Evolutionary conservation across 2,113 vertebrate species (phyloP), one percentile per base, ranked within the genome.

Genomic region (Sinosuthora webbiana): DNA sequence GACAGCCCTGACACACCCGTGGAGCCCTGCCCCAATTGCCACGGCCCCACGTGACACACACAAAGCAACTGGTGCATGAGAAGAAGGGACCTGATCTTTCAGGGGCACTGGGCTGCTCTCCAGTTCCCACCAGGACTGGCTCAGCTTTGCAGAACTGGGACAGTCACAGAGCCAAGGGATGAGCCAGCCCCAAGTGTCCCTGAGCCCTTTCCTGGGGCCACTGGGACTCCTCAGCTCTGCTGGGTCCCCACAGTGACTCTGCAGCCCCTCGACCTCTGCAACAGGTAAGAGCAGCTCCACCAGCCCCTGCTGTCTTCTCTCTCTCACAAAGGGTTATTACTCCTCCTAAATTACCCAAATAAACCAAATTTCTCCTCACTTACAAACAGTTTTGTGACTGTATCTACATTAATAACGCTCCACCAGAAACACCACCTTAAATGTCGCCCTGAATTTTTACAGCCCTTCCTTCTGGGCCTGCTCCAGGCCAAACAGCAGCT

Each of bases 101-200:
- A 33, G 68, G 60, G 42, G 23, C 30, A 6, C 37, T 74, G 0
- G 2, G 85, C 35, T 47, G 21, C 60, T 69, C 83, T 65, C 77
- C 64, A 49, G 63, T 0, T 65, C 62, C 67, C 47, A 68, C 19
- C 63, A 47, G 87, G n/a, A 33, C 60, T 44, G 65, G 73, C 41
- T 73, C 68, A 33, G 73, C 85, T 47, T 7, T 12, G 24, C 24
- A 73, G 75, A 42, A 41, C 1, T 50, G 53, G 83, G 57, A 21
- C 60, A 41, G 22, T 4, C 67, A 9, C 41, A 49, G 80, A 83
- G 53, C 17, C 1, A 6, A 73, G 76, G 71, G 55, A 39, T 1
- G 4, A 63, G n/a, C 22, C 21, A 50, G 55, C 5, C 17, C n/a
- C 0, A 0, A 3, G 3, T 19, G 37, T 35, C 49, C 64, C 87